phyloP scores from a whole-genome alignment of 1,140 invertebrate genomes.

The Aphelenchoides avenae region DNA sequence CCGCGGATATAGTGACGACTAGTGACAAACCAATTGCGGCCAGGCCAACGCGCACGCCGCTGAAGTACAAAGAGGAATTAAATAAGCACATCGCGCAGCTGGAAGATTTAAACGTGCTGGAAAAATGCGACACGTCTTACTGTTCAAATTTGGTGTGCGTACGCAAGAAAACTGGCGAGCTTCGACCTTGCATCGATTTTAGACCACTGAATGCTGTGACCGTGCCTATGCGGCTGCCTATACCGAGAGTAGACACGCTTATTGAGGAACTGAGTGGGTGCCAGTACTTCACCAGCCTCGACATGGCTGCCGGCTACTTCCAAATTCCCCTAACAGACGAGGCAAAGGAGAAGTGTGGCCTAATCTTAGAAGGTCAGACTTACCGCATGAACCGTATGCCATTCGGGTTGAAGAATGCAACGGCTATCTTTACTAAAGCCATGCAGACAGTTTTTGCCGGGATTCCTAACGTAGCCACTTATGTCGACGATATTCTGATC shows the following conservation, averaged over 20 bases:
- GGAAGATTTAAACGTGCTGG: neutral
- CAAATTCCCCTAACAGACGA: conserved; percentile 56
- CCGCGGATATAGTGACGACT: conserved; percentile 3
- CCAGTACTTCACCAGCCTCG: conserved; percentile 61
- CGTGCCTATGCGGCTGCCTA: conserved; percentile 62
- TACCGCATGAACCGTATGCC: conserved; percentile 23
- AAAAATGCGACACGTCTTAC: conserved; percentile 6
- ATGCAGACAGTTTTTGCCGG: conserved; percentile 53
- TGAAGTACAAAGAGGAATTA: conserved; percentile 1
- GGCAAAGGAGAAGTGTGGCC: conserved; percentile 19
- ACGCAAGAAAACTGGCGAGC: conserved; percentile 9
- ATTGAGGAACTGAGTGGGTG: no score
- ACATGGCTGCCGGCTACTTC: conserved; percentile 62
- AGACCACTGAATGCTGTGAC: conserved; percentile 61
- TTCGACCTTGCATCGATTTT: conserved; percentile 64
- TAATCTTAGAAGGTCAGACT: conserved; percentile 8
- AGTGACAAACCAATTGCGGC: conserved; percentile 1
- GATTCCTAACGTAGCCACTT: conserved; percentile 44
- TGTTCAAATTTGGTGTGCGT: conserved; percentile 5
- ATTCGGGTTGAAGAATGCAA: conserved; percentile 25
- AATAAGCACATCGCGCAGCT: neutral
- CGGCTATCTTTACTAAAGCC: conserved; percentile 5
- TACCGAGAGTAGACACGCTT: conserved; percentile 63
- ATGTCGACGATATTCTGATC: conserved; percentile 59
- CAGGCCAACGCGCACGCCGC: conserved; percentile 1